Conservation (phyloP, 92 coral and sea anemone genomes). For the Umimayanthus chanpuru region DNA sequence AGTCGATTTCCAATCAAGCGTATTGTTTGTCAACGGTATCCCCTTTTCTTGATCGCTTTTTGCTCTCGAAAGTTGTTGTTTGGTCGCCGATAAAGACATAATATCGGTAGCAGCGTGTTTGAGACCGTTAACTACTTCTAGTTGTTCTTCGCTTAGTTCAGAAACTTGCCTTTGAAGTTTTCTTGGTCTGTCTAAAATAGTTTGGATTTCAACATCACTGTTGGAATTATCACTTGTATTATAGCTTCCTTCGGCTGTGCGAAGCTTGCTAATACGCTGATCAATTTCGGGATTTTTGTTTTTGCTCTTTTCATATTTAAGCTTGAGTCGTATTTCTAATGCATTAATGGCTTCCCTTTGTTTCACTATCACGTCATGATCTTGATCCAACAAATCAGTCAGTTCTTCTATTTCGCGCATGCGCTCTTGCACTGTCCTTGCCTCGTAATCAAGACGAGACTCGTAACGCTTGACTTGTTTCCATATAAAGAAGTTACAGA, state of each 20-base stretch:
- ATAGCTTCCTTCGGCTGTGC: slow-evolving; percentile 47
- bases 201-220: neutral
- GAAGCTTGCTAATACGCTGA: slow-evolving; percentile 47
- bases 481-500: slow-evolving; percentile 50
- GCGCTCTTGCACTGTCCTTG: slow-evolving; percentile 47
- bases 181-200: slow-evolving; percentile 46
- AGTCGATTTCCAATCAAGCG: slow-evolving; percentile 17
- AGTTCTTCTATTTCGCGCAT: slow-evolving; percentile 69
- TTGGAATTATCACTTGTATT: neutral
- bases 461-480: slow-evolving; percentile 38
- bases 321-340: slow-evolving; percentile 68
- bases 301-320: slow-evolving; percentile 66
- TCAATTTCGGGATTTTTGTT: slow-evolving; percentile 59
- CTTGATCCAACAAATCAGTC: slow-evolving; percentile 63
- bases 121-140: slow-evolving; percentile 61
- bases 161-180: slow-evolving; percentile 64
- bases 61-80: slow-evolving; percentile 5
- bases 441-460: slow-evolving; percentile 43
- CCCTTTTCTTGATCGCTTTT: neutral
- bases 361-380: slow-evolving; percentile 66
- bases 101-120: slow-evolving; percentile 63
- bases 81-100: slow-evolving; percentile 11
- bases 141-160: slow-evolving; percentile 69
- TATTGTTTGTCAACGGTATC: neutral
- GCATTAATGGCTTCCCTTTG: slow-evolving; percentile 75